A percentile compares a stretch with the other conserved stretches of the same genome.
These are phyloP conservation scores for Synergus gifuensis DNA, from an alignment of 2,888 invertebrate genomes.

Conservation along the genomic window DNA sequence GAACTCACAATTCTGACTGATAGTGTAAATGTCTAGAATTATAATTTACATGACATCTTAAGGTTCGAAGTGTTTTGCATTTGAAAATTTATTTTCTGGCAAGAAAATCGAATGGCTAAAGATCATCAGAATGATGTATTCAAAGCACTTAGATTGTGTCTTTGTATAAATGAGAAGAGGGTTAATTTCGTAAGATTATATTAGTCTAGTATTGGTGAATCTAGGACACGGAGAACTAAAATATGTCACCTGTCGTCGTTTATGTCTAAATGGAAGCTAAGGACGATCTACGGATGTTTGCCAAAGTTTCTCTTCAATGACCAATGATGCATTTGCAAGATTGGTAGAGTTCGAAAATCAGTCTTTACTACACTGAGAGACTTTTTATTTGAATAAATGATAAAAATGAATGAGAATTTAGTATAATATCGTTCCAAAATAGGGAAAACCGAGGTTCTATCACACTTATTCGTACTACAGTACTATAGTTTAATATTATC, in stretches of 20 bases:
- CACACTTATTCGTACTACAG: too few relatives aligned
- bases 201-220: conserved; percentile 43
- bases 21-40: not conserved
- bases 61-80: not conserved
- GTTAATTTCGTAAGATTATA: conserved; percentile 44
- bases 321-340: conserved; percentile 47
- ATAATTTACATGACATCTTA: not conserved
- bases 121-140: conserved; percentile 19
- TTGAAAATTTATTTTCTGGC: conserved; percentile 31
- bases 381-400: too few relatives aligned
- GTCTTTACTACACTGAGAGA: not conserved
- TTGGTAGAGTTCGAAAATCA: conserved; percentile 39
- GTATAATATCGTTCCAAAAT: too few relatives aligned
- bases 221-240: conserved; percentile 48
- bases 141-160: not conserved
- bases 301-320: conserved; percentile 44
- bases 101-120: not conserved
- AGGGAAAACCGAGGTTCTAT: too few relatives aligned
- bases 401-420: too few relatives aligned
- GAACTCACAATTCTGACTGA: too few relatives aligned
- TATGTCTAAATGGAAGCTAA: conserved; percentile 26
- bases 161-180: conserved; percentile 36
- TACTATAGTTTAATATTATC: too few relatives aligned
- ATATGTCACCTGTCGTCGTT: conserved; percentile 38
- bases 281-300: conserved; percentile 44